Evolutionary conservation across 2,888 invertebrate genomes (phyloP), one percentile per base, ranked within the genome.

Genomic region (Ormyrus pomaceus): DNA sequence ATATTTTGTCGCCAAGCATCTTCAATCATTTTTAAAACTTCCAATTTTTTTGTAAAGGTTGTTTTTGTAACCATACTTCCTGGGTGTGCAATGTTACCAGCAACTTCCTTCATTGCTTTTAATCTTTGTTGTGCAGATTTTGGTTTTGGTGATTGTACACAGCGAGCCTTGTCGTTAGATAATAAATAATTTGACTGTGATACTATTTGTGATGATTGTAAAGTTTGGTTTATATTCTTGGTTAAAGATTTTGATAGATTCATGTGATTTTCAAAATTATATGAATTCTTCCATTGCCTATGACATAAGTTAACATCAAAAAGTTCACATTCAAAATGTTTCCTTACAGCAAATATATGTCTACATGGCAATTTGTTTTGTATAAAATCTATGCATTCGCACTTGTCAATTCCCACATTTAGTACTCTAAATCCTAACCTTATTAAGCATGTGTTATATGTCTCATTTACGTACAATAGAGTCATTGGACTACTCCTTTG

Each of bases 331-430:
- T 51, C 50, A 51, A 65, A 65, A 8, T 51, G 13, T 19, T 65
- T 8, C 8, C 65, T 48, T 45, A 65, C 65, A 6, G 65, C 65
- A 65, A 65, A 65, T 51, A 65, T 65, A 65, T 65, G 65, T 13
- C 65, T 65, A 46, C 51, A 65, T 4, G 65, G 65, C 48, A 65
- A 19, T 11, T 19, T 51, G 4, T 51, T n/a, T 13, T 19, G 7
- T 19, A 10, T 51, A 65, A 51, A 65, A 65, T 65, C 8, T 7
- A 51, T 65, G 51, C 50, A 50, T 65, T 65, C 19, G 19, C 65
- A 65, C n/a, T 65, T 9, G 9, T 65, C 8, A 51, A 51, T 4
- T 13, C 48, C 45, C 8, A 51, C 65, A 19, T 65, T 65, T 8
- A 65, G 6, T 50, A 65, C 19, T 4, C 13, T 51, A 13, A 45